Evolutionary conservation across 2,888 invertebrate species (phyloP).

Genomic region (Clitarchus hookeri): DNA sequence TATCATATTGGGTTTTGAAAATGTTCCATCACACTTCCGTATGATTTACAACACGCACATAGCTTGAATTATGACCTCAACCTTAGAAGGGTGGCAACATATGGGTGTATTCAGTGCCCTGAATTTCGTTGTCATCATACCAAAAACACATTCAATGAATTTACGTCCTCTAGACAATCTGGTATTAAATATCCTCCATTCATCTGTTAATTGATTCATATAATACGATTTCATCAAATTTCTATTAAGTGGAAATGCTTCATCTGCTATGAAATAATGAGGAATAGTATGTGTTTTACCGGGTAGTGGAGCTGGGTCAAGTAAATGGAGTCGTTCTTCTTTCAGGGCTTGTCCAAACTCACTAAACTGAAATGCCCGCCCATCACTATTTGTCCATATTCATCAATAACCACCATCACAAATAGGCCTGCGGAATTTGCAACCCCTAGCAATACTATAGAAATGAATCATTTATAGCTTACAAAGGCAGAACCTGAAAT

Average conservation of each 20-base stretch:
- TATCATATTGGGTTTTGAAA: slow-evolving; percentile 27
- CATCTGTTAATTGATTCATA: slow-evolving; percentile 33
- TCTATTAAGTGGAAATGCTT: slow-evolving; percentile 40
- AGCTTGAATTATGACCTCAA: slow-evolving; percentile 37
- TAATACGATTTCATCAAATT: slow-evolving; percentile 40
- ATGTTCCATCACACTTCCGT: slow-evolving; percentile 26
- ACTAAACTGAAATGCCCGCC: slow-evolving; percentile 29
- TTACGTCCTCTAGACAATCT: slow-evolving; percentile 39
- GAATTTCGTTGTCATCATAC: slow-evolving; percentile 38
- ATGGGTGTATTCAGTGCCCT: slow-evolving; percentile 38
- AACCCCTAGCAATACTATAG: slow-evolving; percentile 45
- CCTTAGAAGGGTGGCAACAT: slow-evolving; percentile 38
- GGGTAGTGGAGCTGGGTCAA: neutral
- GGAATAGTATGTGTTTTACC: slow-evolving; percentile 32
- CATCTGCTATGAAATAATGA: slow-evolving; percentile 41
- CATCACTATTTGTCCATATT: slow-evolving; percentile 16
- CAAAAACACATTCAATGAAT: slow-evolving; percentile 41
- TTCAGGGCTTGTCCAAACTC: slow-evolving; percentile 32
- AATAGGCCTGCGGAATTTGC: neutral
- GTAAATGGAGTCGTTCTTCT: slow-evolving; percentile 8
- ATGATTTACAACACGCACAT: slow-evolving; percentile 34
- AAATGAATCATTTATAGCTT: slow-evolving; percentile 46
- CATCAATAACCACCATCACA: neutral
- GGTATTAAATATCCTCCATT: slow-evolving; percentile 39
- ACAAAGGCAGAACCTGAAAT: slow-evolving; percentile 44